Evolutionary conservation across 2,797 vertebrate genomes (phyloP), one percentile per base, ranked within the genome.

Genomic region (Lagodon rhomboides): DNA sequence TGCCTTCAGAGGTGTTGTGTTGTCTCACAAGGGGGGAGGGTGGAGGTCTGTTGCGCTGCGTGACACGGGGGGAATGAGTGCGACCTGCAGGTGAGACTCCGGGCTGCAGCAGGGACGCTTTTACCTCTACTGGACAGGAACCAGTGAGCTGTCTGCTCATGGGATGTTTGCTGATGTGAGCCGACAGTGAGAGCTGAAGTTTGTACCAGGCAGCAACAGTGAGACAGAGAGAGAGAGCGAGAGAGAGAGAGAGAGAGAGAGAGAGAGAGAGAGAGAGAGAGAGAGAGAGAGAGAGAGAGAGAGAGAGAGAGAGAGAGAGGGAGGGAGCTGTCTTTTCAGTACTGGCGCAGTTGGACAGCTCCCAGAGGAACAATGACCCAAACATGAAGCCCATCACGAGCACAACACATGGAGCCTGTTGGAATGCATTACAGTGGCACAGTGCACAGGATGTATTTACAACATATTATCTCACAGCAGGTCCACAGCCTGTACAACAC

Each of bases 311-410:
- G 11, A 8, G 34, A 49, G n/a, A 17, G 7, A 34, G 53, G 41
- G 53, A 34, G 7, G 3, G 50, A 59, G 68, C 73, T 85, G 70
- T 76, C 30, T 38, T 62, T 80, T 85, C 70, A 89, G 85, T 12
- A 76, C 82, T 69, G 20, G 1, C 3, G 27, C 62, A 70, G 74
- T 61, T 83, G 86, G 83, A 87, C 75, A 80, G 73, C 82, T 87
- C 85, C 78, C 64, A 20, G 12, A 38, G 23, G 56, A 85, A 74
- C 66, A 84, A 75, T 41, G 20, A 50, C n/a, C 25, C 44, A 49
- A 56, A n/a, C 38, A 61, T 8, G 50, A 43, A 15, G 17, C 41
- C 50, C 30, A 75, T 46, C 49, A 51, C 18, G 49, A 38, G 2
- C 16, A 22, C 41, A 47, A 23, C 10, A 71, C 56, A 53, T 7